Conservation (phyloP, 2,888 invertebrate genomes). For the Lymantria monacha region DNA sequence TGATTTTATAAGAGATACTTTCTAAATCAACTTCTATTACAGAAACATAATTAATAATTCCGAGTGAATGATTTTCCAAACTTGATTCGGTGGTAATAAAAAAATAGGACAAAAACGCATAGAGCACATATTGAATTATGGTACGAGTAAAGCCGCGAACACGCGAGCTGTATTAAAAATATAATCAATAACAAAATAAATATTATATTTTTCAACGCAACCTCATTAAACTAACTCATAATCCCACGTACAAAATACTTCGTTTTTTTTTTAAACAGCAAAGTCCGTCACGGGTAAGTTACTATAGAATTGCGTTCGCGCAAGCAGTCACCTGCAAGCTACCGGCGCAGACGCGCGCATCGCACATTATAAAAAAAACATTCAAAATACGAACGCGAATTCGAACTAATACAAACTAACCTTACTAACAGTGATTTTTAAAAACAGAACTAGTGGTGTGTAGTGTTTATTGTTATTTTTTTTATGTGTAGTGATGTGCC, state of each 20-base stretch:
- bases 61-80: no score
- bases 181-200: slow-evolving; percentile 11
- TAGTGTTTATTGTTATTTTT: slow-evolving; percentile 44
- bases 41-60: no score
- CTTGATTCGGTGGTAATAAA: no score
- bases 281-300: slow-evolving; percentile 60
- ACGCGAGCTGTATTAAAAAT: neutral
- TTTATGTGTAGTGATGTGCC: slow-evolving; percentile 47
- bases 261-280: slow-evolving; percentile 40
- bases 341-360: slow-evolving; percentile 64
- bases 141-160: no score
- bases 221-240: slow-evolving; percentile 31
- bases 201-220: slow-evolving; percentile 18
- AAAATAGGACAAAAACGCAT: no score
- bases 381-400: slow-evolving; percentile 52
- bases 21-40: no score
- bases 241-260: slow-evolving; percentile 60
- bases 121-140: no score
- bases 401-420: slow-evolving; percentile 48
- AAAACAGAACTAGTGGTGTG: slow-evolving; percentile 52
- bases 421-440: slow-evolving; percentile 50
- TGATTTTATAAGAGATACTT: no score
- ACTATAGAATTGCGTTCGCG: slow-evolving; percentile 39
- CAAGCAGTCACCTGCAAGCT: slow-evolving; percentile 73
- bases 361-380: slow-evolving; percentile 27